These are phyloP conservation scores for Silurus aristotelis DNA, from an alignment of 2,797 vertebrate species.

Conservation along the genomic window DNA sequence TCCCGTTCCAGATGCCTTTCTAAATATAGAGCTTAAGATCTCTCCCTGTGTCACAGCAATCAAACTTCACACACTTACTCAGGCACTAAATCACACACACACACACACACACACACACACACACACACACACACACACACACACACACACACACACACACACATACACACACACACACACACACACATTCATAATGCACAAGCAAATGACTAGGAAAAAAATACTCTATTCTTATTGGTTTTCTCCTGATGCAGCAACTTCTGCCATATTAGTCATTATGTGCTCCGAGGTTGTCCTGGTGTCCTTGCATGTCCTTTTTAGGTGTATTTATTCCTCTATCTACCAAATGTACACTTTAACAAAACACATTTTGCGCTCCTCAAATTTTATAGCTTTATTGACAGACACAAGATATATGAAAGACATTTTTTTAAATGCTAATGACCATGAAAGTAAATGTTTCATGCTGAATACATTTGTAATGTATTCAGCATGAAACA, in stretches of 20 bases:
- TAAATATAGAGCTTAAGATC: conserved; percentile 73
- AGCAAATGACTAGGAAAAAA: neutral
- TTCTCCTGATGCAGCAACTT: neutral
- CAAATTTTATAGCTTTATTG: neutral
- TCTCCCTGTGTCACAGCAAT: conserved; percentile 56
- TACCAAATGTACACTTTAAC: neutral
- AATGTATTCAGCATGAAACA: no score
- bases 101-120: neutral
- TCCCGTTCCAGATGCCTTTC: conserved; percentile 77
- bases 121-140: conserved; percentile 3
- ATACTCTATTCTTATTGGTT: neutral
- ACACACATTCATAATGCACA: neutral
- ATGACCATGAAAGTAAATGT: neutral
- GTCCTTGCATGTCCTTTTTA: conserved; percentile 9
- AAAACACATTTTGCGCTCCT: neutral
- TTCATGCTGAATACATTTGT: neutral
- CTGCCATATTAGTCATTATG: neutral
- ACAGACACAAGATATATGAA: neutral
- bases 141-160: no score
- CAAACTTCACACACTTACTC: conserved; percentile 20
- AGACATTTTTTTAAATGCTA: neutral
- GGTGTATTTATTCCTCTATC: neutral
- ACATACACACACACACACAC: neutral
- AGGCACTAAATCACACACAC: neutral
- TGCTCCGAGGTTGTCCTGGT: neutral